Base-by-base conservation (phyloP, 2,797 vertebrate species). In the Gallinago nigripennis region DNA sequence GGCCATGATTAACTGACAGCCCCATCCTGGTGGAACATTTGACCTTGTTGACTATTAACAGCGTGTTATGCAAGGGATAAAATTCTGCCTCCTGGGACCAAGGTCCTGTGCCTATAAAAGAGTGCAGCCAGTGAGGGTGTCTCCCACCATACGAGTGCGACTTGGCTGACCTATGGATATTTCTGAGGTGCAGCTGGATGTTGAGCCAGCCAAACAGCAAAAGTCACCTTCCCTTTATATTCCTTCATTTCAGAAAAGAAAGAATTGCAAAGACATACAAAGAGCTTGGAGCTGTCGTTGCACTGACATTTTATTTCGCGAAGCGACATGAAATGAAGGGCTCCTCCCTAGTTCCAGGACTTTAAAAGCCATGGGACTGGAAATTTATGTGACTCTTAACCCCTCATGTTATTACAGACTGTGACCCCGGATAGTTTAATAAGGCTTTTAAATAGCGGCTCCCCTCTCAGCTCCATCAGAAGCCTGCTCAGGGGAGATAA, bases 61-160 rank as follows among this genome's bases (percentile, higher is more conserved):
- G 31, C 1, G 1, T 57, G 11, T 54, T 79, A 84, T 46, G 18
- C 6, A n/a, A 90, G 21, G 8, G 24, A 72, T 53, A 82, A 94
- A 85, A 66, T 80, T n/a, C 71, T 85, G 24, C 30, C 31, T 78
- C 6, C 37, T 12, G 37, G 46, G 54, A 87, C n/a, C 8, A 48
- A 46, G 43, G 17, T 70, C 6, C 30, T 13, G 12, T 41, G 37
- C 31, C 51, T 65, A 9, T 28, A 39, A 71, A 69, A 64, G 5
- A 56, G 10, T 0, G 0, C 9, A 45, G 57, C 12, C 5, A 68
- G 28, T 13, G 24, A 65, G 46, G 11, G 20, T 76, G n/a, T 43
- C 35, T 56, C n/a, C 16, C 10, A 37, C 35, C 6, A 3, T 23
- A 17, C 0, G 0, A 85, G 10, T 0, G 0, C 66, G n/a, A 35